These are phyloP conservation scores for Acheta domesticus DNA, from an alignment of 2,888 invertebrate species.

Conservation along the genomic window DNA sequence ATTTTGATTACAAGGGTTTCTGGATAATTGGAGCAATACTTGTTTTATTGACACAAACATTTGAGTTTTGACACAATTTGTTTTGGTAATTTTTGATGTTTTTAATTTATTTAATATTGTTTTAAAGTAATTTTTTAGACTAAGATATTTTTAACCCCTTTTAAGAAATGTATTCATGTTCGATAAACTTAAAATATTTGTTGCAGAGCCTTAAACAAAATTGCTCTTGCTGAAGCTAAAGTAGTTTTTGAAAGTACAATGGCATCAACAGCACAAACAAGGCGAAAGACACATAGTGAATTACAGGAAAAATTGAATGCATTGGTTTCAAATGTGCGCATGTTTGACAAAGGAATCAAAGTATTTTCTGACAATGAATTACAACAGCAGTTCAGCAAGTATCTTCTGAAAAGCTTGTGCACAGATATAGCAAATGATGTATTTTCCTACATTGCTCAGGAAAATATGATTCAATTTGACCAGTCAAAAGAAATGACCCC, in stretches of 20 bases:
- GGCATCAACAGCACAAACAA: constrained; percentile 64
- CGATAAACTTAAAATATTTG: too few relatives aligned
- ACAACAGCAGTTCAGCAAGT: constrained; percentile 70
- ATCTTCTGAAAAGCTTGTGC: constrained; percentile 79
- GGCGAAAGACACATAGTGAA: constrained; percentile 75
- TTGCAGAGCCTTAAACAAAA: constrained; percentile 61
- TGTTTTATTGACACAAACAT: not conserved
- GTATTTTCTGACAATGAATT: constrained; percentile 48
- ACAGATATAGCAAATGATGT: constrained; percentile 78
- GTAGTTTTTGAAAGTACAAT: constrained; percentile 70
- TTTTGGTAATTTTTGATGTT: not conserved
- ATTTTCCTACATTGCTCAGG: constrained; percentile 72
- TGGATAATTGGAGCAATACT: too few relatives aligned
- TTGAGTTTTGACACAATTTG: not conserved
- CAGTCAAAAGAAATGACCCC: constrained; percentile 43
- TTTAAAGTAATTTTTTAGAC: too few relatives aligned
- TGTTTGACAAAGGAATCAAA: constrained; percentile 76
- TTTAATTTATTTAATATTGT: too few relatives aligned
- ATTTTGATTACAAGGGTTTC: too few relatives aligned
- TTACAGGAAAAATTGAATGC: constrained; percentile 80
- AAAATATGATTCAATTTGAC: constrained; percentile 53
- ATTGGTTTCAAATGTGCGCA: constrained; percentile 67
- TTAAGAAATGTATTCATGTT: too few relatives aligned
- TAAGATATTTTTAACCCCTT: too few relatives aligned
- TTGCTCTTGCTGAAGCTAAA: constrained; percentile 65